A percentile compares a stretch with the other conserved stretches of the same genome.
Conservation (phyloP, 2,113 vertebrate species). For the Cryptoleucopteryx plumbea region DNA sequence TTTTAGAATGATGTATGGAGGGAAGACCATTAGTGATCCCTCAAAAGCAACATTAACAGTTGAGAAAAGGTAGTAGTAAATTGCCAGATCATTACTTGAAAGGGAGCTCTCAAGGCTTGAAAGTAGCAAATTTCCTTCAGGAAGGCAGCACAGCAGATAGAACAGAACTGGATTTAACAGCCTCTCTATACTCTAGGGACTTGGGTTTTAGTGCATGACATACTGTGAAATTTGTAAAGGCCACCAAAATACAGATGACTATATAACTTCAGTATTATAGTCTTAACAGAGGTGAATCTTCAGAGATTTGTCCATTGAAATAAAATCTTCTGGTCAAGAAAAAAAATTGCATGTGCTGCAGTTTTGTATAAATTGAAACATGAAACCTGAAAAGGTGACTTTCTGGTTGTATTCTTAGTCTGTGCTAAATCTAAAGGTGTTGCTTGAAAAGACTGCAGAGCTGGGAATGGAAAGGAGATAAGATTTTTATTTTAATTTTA, state of each 20-base stretch:
- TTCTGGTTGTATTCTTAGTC: neutral
- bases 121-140: neutral
- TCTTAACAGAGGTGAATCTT: neutral
- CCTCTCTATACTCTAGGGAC: neutral
- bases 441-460: neutral
- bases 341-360: neutral
- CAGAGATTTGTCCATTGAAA: neutral
- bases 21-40: neutral
- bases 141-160: neutral
- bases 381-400: neutral
- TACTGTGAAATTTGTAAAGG: neutral
- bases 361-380: neutral
- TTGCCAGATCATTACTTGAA: neutral
- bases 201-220: neutral
- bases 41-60: neutral
- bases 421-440: neutral
- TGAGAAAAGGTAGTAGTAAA: neutral
- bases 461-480: neutral
- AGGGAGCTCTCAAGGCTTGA: neutral
- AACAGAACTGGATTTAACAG: neutral
- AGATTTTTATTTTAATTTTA: neutral
- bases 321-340: neutral
- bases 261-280: neutral
- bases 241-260: neutral
- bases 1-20: neutral